Evolutionary conservation across 2,797 vertebrate species (phyloP).

Genomic region (Danio aesculapii): DNA sequence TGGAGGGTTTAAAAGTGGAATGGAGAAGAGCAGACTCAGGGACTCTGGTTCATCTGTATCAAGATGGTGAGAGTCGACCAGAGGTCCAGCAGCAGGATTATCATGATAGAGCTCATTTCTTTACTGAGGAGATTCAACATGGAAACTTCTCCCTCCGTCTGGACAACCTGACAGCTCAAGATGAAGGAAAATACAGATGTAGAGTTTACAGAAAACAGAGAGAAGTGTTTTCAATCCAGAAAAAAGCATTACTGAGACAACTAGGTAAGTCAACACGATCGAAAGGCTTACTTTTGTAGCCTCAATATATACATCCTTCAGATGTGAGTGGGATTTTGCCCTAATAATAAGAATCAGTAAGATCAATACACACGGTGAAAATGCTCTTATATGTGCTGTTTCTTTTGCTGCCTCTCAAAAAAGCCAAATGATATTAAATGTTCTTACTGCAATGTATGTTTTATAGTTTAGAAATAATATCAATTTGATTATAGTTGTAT

Average conservation of each 20-base stretch:
- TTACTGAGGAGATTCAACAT: not conserved
- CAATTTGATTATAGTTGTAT: too few species aligned
- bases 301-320: not conserved
- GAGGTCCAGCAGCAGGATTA: not conserved
- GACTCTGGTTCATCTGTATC: not conserved
- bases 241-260: not conserved
- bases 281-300: not conserved
- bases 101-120: conserved; percentile 4
- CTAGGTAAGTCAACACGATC: not conserved
- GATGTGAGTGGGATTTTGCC: too few species aligned
- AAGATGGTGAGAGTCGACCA: not conserved
- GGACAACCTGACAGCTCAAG: not conserved
- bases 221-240: not conserved
- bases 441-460: too few species aligned
- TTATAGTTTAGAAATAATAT: too few species aligned
- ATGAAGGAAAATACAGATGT: not conserved
- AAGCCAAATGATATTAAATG: too few species aligned
- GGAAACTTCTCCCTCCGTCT: too few species aligned
- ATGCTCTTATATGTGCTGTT: too few species aligned
- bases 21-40: not conserved
- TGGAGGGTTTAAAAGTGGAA: not conserved
- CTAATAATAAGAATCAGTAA: too few species aligned
- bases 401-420: too few species aligned
- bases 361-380: too few species aligned
- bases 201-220: not conserved